phyloP scores from a whole-genome alignment of 2,113 vertebrate species.

The Xiphophorus maculatus region DNA sequence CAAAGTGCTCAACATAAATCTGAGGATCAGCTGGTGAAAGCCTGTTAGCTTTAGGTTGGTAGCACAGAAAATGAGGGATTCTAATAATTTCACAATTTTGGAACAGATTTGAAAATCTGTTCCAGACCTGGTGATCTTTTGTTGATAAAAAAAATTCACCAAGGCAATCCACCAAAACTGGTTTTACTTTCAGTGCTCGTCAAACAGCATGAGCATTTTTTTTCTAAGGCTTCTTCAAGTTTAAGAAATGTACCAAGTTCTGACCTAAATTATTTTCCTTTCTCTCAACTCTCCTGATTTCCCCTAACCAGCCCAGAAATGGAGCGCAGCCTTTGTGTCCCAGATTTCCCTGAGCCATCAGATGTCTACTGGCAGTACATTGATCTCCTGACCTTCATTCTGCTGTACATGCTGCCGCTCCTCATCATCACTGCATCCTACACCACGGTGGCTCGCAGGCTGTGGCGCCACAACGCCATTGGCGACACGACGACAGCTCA shows the following conservation, averaged over 20 bases:
- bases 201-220: too few species aligned
- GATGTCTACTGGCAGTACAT: constrained; percentile 95
- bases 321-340: constrained; percentile 88
- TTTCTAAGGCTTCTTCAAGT: neutral
- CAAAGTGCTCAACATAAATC: too few species aligned
- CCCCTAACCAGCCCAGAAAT: constrained; percentile 80
- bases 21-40: too few species aligned
- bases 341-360: constrained; percentile 91
- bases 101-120: too few species aligned
- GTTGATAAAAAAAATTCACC: too few species aligned
- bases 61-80: too few species aligned
- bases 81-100: too few species aligned
- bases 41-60: too few species aligned
- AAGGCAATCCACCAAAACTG: too few species aligned
- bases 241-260: neutral
- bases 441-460: constrained; percentile 85
- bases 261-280: too few species aligned
- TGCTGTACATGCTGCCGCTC: constrained; percentile 92
- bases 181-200: too few species aligned
- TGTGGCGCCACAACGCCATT: constrained; percentile 89
- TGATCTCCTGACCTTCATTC: constrained; percentile 88
- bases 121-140: too few species aligned
- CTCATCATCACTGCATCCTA: constrained; percentile 90
- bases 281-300: neutral
- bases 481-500: constrained; percentile 91